Base-by-base conservation (phyloP, 1,140 invertebrate species). In the Bombyx mori region DNA sequence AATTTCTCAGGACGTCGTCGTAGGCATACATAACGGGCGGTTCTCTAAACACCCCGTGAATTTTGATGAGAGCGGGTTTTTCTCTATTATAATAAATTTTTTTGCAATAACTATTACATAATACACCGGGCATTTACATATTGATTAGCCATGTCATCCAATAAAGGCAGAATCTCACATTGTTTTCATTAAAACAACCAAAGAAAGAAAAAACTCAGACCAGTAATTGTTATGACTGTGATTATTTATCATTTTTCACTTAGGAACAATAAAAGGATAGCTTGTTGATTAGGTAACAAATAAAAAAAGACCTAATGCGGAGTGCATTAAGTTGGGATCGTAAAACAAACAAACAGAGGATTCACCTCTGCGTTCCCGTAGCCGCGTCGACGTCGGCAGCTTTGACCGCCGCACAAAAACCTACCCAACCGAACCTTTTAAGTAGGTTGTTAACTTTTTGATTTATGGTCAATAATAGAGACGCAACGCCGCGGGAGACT, bases 401-500 rank as follows among this genome's bases (percentile, higher is more conserved):
- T 86, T 86, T 86, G 83, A 86, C 71, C 65, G 60, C 35, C 77
- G 60, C 59, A 83, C 79, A 84, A 84, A 86, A 85, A 83, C 77
- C 74, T 63, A 75, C 72, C 79, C 75, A 70, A 62, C 75, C 74
- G 73, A 76, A 80, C 77, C 80, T 85, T 82, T 85, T 86, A 86
- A 85, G 80, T 82, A 86, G 75, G 83, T 86, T 86, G 83, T 86
- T 86, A 86, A 86, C 80, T 85, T 86, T 86, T 85, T 86, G 83
- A 86, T 86, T 86, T 86, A 86, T 80, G 74, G 78, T 76, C 80
- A 82, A 85, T 87, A 87, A 87, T 87, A 85, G 82, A 87, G 82
- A 83, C 74, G 78, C 77, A 84, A 82, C 82, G 73, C 84, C 78
- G 79, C 85, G 81, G 84, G 84, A 87, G 84, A 79, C 80, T 85